phyloP scores from a whole-genome alignment of 2,888 invertebrate species.

The Callosobruchus maculatus region DNA sequence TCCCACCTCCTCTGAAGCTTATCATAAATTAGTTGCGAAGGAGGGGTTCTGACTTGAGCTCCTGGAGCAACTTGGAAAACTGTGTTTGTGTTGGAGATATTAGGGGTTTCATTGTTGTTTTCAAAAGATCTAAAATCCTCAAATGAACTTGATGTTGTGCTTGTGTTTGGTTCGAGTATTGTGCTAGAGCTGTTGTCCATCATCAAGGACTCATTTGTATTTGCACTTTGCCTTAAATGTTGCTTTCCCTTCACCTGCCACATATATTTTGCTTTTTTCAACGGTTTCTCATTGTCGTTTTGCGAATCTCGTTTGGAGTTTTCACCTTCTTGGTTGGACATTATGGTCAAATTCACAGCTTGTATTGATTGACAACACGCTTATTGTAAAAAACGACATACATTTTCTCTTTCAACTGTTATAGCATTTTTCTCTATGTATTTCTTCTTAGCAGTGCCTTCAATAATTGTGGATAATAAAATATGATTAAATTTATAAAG shows the following conservation, averaged over 20 bases:
- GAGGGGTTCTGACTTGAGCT: background rate
- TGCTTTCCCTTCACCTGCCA: constrained; percentile 67
- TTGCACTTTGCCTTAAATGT: constrained; percentile 51
- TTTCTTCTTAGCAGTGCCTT: background rate
- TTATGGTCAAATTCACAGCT: constrained; percentile 2
- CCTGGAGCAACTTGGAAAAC: background rate
- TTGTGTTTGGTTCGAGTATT: background rate
- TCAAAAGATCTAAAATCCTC: background rate
- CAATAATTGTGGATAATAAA: background rate
- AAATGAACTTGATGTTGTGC: background rate
- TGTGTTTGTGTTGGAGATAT: too few relatives aligned
- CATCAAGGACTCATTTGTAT: constrained; percentile 25
- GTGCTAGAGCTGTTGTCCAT: background rate
- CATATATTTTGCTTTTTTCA: constrained; percentile 63
- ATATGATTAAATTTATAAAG: constrained; percentile 6
- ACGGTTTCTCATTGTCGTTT: constrained; percentile 56
- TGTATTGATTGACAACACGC: background rate
- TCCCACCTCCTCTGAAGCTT: constrained; percentile 59
- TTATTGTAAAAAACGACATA: background rate
- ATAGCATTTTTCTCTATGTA: too few relatives aligned
- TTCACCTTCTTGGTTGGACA: constrained; percentile 41
- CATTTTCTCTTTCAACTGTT: background rate
- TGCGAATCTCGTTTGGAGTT: constrained; percentile 54
- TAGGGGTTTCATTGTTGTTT: background rate
- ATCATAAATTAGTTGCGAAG: constrained; percentile 31